Conservation (phyloP, 92 coral and sea anemone species). For the Actinernus sp. region DNA sequence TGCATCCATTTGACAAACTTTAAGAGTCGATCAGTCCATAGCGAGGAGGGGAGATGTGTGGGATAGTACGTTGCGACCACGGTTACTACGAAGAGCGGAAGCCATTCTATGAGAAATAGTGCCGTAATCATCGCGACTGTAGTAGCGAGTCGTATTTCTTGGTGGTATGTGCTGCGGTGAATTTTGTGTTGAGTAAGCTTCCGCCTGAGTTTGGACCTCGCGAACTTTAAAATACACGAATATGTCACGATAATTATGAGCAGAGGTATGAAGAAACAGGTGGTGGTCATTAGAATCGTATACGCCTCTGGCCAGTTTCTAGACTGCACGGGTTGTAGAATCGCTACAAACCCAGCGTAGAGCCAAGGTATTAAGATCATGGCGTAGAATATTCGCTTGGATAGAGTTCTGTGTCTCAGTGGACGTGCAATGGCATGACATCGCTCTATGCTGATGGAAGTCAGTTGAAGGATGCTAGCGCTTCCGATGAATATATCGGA, state of each 20-base stretch:
- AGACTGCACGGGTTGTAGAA: slow-evolving; percentile 76
- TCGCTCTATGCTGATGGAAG: slow-evolving; percentile 84
- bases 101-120: slow-evolving; percentile 81
- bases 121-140: slow-evolving; percentile 77
- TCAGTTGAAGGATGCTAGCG: slow-evolving; percentile 84
- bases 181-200: slow-evolving; percentile 29
- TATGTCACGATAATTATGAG: slow-evolving; percentile 70
- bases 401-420: slow-evolving; percentile 73
- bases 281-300: slow-evolving; percentile 71
- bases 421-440: slow-evolving; percentile 91
- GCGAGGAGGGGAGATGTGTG: slow-evolving; percentile 47
- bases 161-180: slow-evolving; percentile 48
- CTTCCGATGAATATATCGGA: slow-evolving; percentile 88
- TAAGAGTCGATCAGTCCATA: slow-evolving; percentile 58
- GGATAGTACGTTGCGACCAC: slow-evolving; percentile 65
- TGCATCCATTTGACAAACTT: slow-evolving; percentile 90
- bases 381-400: slow-evolving; percentile 57
- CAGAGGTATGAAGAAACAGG: slow-evolving; percentile 76
- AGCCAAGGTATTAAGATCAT: slow-evolving; percentile 76
- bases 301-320: slow-evolving; percentile 66
- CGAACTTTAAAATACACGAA: slow-evolving; percentile 50
- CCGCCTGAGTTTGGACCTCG: slow-evolving; percentile 40
- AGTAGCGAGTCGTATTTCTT: slow-evolving; percentile 71
- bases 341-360: slow-evolving; percentile 72
- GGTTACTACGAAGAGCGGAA: slow-evolving; percentile 70